Conservation (phyloP, 2,113 vertebrate species). For the Cettia cetti region DNA sequence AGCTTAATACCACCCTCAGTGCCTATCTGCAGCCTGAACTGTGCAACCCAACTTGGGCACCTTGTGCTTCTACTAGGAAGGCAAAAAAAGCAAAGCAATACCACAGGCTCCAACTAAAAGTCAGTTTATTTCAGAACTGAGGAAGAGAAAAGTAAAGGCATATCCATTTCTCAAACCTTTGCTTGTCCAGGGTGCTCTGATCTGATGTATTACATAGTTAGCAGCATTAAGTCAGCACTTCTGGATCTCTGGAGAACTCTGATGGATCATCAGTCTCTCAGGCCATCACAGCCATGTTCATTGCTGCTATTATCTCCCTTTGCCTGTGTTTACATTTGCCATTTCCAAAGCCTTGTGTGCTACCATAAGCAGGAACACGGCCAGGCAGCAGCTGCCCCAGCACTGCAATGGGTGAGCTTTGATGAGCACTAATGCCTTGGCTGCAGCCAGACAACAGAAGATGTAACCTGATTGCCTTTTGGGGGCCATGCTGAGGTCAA, state of each 20-base stretch:
- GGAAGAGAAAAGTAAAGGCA: not conserved
- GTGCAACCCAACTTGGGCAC: not conserved
- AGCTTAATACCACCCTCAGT: not conserved
- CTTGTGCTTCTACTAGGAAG: not conserved
- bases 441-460: not conserved
- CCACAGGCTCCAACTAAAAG: not conserved
- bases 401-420: not conserved
- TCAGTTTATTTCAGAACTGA: not conserved
- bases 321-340: not conserved
- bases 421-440: not conserved
- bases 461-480: not conserved
- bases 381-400: not conserved
- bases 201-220: not conserved
- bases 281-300: fast-evolving
- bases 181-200: not conserved
- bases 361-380: not conserved
- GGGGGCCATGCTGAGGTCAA: not conserved
- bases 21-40: not conserved
- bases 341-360: not conserved
- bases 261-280: not conserved
- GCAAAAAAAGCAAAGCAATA: not conserved
- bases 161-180: not conserved
- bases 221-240: not conserved
- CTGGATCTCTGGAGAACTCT: not conserved
- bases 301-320: not conserved